Evolutionary conservation across 2,113 vertebrate species (phyloP), one percentile per base, ranked within the genome.

Genomic region (Scortum barcoo): DNA sequence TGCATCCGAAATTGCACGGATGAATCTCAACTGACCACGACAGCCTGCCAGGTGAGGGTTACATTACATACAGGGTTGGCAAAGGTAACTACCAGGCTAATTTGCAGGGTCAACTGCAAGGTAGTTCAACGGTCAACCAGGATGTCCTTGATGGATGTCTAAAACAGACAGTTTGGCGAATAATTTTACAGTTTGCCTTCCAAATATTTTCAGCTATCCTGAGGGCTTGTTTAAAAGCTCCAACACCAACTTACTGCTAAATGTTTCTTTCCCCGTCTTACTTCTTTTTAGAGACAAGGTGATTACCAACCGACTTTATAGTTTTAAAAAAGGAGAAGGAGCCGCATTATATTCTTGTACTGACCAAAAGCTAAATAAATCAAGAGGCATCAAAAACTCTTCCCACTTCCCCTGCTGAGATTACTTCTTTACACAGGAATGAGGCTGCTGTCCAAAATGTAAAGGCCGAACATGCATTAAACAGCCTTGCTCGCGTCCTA

Each of bases 381-480:
- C 8, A 26, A 54, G 13, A 19, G 0, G 30, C 65, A 50, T 42
- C 22, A 22, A 26, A 22, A 72, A 60, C 13, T 58, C 60, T 62
- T 76, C 51, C 33, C 71, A 76, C 42, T 16, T 33, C 46, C 67
- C 72, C 50, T 3, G 38, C 19, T 57, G 73, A 67, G 44, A 44
- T 72, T 65, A 76, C 78, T 77, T 78, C 57, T 46, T 71, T 58
- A 28, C 33, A 24, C 20, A 58, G 72, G 53, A 48, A 24, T 20
- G 53, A 72, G 67, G 66, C 22, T 57, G 57, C 72, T 56, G 22
- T 72, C 51, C n/a, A 56, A 56, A 26, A 42, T 38, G 14, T 71
- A 26, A 36, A 66, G 76, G 50, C 33, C n/a, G 22, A 81, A 80
- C 72, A 75, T 36, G 69, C 82, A 82, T 87, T 89, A 72, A 86